Base-by-base conservation (phyloP, 2,888 invertebrate genomes). In the Minunthozetes semirufus region DNA sequence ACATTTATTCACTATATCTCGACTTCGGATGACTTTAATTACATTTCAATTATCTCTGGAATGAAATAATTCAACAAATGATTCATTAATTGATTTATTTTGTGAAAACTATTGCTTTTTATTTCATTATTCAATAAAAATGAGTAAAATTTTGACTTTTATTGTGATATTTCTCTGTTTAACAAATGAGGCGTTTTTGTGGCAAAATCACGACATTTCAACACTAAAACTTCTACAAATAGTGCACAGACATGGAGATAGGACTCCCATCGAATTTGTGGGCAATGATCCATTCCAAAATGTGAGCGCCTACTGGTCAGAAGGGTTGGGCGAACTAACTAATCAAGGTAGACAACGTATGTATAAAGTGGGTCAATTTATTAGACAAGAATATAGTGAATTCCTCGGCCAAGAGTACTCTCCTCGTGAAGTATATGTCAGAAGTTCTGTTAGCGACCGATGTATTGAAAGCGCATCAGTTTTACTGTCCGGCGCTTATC, bases 181-280 rank as follows among this genome's bases (percentile, higher is more conserved):
- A 13, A 42, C 13, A 42, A 42, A 42, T 42, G 42, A 42, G 42
- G 42, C 42, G 42, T 42, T 42, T 29, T 70, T 46, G 9, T 74
- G 74, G 74, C 33, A 48, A 29, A 29, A 59, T 22, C 74, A 74
- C 19, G 29, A 71, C 27, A 68, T 74, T 9, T 22, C 56, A 6
- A 75, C 72, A 19, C 15, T 76, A 38, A 68, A 70, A 59, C 56
- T 76, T 11, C 22, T 76, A 9, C 71, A 70, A 68, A 53, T 76
- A n/a, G 71, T 74, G 13, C 74, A 74, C 50, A 66, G 73, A 59
- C 76, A 76, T 56, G 76, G 74, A 27, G 76, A 76, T 46, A 25
- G 76, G 13, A 46, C 73, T n/a, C 59, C 76, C 13, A 15, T n/a
- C n/a, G 33, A 53, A 6, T 68, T 70, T 11, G 27, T 72, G 5